These are phyloP conservation scores for Euborellia annulipes DNA, from an alignment of 1,140 invertebrate species.

Conservation along the genomic window DNA sequence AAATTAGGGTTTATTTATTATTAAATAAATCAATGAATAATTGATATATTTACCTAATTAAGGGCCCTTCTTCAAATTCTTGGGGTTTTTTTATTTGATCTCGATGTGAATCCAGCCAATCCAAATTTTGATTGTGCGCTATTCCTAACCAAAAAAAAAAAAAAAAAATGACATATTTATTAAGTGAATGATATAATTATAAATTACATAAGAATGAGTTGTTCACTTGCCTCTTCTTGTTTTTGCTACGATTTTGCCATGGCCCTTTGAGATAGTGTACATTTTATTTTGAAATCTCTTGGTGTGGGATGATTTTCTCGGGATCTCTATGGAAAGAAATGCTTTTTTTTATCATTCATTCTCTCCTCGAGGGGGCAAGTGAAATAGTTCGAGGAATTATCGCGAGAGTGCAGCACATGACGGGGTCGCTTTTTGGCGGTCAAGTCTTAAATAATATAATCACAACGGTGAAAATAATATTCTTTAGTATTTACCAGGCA, in stretches of 20 bases:
- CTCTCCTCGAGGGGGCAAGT: too few relatives aligned
- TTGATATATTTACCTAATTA: constrained; percentile 14
- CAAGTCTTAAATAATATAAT: too few relatives aligned
- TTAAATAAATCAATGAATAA: too few relatives aligned
- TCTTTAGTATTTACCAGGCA: too few relatives aligned
- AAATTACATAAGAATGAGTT: background rate
- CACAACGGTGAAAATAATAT: too few relatives aligned
- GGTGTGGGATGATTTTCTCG: constrained; percentile 5
- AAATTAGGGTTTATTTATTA: background rate
- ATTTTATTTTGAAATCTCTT: constrained; percentile 28
- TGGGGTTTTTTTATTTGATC: constrained; percentile 39
- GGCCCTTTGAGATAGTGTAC: constrained; percentile 72
- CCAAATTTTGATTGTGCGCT: constrained; percentile 47
- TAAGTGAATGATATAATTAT: background rate
- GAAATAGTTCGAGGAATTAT: too few relatives aligned
- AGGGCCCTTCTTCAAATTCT: constrained; percentile 26
- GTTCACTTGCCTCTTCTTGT: constrained; percentile 53
- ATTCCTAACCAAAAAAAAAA: constrained; percentile 32
- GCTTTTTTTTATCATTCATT: too few relatives aligned
- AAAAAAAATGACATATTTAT: constrained; percentile 1
- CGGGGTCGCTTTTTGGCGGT: too few relatives aligned
- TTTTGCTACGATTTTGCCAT: constrained; percentile 72
- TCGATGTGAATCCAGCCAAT: constrained; percentile 45
- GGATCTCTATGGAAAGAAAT: too few relatives aligned
- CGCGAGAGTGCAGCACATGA: too few relatives aligned